These are phyloP conservation scores for Andrena chrysosceles DNA, from an alignment of 2,888 invertebrate genomes.

Conservation along the genomic window DNA sequence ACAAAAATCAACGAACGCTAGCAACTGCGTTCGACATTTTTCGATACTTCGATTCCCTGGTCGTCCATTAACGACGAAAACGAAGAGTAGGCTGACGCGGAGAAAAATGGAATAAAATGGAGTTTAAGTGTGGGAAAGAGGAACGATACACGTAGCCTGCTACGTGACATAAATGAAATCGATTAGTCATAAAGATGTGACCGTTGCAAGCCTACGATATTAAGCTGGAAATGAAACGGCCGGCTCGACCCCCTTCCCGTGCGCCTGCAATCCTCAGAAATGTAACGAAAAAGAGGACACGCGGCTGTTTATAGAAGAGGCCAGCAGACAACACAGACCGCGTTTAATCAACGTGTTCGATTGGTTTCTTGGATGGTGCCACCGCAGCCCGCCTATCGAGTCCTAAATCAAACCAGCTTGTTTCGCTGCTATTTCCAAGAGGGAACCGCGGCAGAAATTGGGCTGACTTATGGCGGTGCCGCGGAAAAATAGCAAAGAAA, in stretches of 20 bases:
- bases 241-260: neutral
- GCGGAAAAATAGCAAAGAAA: constrained; percentile 36
- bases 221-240: constrained; percentile 31
- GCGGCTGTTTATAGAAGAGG: constrained; percentile 29
- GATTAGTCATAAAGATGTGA: neutral
- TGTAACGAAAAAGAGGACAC: neutral
- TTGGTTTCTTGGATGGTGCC: constrained; percentile 53
- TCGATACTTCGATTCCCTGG: neutral
- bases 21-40: neutral
- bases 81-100: neutral
- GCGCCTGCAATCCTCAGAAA: neutral
- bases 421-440: constrained; percentile 42
- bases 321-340: constrained; percentile 12
- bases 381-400: constrained; percentile 36
- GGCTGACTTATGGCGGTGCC: constrained; percentile 36
- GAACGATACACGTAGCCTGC: neutral
- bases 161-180: constrained; percentile 26
- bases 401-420: constrained; percentile 42
- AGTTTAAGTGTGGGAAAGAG: constrained; percentile 1
- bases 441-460: constrained; percentile 49
- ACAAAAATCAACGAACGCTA: neutral
- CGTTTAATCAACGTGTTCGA: constrained; percentile 54
- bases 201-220: constrained; percentile 31
- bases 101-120: neutral
- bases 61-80: neutral